Conservation (phyloP, 2,113 vertebrate genomes). For the Coreoperca whiteheadi region DNA sequence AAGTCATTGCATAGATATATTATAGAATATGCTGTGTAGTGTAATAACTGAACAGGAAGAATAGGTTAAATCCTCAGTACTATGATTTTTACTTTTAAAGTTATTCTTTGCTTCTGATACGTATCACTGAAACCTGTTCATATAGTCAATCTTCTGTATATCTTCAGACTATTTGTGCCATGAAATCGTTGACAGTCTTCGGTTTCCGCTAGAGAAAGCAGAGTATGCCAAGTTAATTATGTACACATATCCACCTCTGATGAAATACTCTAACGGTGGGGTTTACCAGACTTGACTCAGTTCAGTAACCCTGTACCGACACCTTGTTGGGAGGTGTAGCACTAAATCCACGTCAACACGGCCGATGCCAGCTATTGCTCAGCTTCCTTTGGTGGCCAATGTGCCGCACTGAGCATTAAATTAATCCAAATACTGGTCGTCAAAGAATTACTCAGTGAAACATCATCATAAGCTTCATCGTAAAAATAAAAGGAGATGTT, state of each 20-base stretch:
- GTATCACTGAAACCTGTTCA: neutral
- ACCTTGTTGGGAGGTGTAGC: neutral
- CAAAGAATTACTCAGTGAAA: neutral
- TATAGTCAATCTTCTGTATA: neutral
- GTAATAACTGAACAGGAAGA: neutral
- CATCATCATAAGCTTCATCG: neutral
- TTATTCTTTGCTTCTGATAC: neutral
- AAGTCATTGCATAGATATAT: too few species aligned
- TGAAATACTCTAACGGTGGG: neutral
- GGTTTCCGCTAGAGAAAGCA: neutral
- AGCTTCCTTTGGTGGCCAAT: neutral
- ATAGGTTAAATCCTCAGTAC: neutral
- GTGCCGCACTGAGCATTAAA: neutral
- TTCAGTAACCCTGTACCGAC: neutral
- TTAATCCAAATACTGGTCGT: too few species aligned
- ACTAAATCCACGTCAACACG: neutral
- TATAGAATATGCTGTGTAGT: neutral
- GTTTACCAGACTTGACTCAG: neutral
- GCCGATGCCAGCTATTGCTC: neutral
- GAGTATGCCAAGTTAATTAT: neutral
- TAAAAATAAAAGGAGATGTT: neutral
- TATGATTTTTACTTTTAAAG: too few species aligned
- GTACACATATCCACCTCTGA: neutral
- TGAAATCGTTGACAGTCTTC: neutral
- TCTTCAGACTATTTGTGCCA: neutral